Evolutionary conservation across 2,797 vertebrate species (phyloP).

Genomic region (Mus caroli): DNA sequence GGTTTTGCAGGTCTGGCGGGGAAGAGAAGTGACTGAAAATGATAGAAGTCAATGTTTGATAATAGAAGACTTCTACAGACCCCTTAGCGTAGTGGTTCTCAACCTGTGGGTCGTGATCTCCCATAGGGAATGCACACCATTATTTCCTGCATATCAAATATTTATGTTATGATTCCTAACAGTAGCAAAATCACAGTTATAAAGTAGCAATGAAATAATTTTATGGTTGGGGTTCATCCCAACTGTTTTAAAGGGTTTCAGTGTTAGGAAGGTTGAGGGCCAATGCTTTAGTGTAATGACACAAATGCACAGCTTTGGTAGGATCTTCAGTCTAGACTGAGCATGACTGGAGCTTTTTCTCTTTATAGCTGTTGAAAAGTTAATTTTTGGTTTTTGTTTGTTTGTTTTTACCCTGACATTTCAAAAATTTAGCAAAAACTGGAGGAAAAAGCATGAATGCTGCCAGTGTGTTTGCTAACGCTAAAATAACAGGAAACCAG

Average conservation of each 20-base stretch:
- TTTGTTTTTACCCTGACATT: neutral
- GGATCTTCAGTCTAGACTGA: neutral
- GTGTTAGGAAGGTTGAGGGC: neutral
- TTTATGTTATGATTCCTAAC: neutral
- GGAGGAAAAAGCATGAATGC: neutral
- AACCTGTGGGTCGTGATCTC: neutral
- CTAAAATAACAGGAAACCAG: neutral
- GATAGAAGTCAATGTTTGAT: neutral
- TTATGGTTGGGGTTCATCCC: neutral
- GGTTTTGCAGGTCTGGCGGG: neutral
- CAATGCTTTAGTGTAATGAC: neutral
- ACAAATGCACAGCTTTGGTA: neutral
- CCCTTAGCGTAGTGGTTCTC: neutral
- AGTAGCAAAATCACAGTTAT: neutral
- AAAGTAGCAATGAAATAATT: neutral
- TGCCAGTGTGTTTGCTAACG: neutral
- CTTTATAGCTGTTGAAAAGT: neutral
- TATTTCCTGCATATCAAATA: neutral
- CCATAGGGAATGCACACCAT: neutral
- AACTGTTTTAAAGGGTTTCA: neutral
- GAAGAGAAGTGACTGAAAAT: neutral
- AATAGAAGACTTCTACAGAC: neutral
- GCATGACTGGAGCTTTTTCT: neutral
- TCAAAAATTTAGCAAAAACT: constrained; percentile 4
- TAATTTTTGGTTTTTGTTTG: neutral